Conservation (phyloP, 1,140 invertebrate genomes). For the Heliconius congener region DNA sequence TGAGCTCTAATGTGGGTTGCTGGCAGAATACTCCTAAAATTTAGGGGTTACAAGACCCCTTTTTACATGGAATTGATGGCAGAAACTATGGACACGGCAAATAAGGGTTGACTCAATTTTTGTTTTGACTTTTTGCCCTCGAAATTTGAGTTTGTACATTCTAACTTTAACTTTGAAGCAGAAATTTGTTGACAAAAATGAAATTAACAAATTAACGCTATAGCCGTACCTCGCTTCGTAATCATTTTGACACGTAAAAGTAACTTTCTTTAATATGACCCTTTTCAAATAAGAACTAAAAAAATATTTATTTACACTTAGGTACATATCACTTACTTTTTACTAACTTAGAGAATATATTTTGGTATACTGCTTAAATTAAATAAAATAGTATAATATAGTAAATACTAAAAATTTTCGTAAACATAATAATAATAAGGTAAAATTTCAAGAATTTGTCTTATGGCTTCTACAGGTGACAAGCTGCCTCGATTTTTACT, state of each 20-base stretch:
- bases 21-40: conserved; percentile 41
- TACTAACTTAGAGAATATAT: no score
- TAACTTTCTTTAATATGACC: not conserved
- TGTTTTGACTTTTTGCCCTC: conserved; percentile 18
- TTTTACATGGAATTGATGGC: conserved; percentile 38
- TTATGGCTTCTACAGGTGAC: not conserved
- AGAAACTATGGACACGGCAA: conserved; percentile 25
- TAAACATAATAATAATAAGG: not conserved
- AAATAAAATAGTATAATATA: not conserved
- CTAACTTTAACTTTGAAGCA: conserved; percentile 10
- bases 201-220: conserved; percentile 14
- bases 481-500: not conserved
- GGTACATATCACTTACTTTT: no score
- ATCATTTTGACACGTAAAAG: not conserved
- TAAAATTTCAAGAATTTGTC: not conserved
- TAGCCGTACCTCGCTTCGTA: not conserved
- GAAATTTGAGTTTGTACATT: conserved; percentile 14
- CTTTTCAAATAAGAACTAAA: not conserved
- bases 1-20: conserved; percentile 49
- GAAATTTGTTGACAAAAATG: not conserved
- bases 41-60: conserved; percentile 42
- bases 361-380: no score
- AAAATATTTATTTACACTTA: not conserved
- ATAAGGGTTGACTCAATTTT: conserved; percentile 27
- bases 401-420: no score